A percentile compares a stretch with the other conserved stretches of the same genome.
These are phyloP conservation scores for Leucozona laternaria DNA, from an alignment of 2,888 invertebrate genomes.

Conservation along the genomic window DNA sequence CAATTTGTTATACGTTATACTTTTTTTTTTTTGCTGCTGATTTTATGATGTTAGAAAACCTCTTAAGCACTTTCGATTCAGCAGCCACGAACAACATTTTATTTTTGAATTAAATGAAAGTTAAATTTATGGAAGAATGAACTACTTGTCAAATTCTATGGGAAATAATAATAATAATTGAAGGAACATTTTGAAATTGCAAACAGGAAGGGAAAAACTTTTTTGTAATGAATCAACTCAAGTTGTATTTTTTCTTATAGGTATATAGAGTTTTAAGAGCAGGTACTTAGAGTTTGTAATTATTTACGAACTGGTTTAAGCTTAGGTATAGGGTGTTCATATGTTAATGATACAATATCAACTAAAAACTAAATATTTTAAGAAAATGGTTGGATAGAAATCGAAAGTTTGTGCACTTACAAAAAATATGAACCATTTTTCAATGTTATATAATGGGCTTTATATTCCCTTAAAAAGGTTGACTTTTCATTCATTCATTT, in stretches of 20 bases:
- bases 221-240: not conserved
- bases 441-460: no score
- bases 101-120: conserved; percentile 34
- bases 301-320: not conserved
- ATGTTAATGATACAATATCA: no score
- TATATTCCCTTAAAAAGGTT: no score
- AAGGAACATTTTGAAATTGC: not conserved
- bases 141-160: conserved; percentile 23
- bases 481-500: no score
- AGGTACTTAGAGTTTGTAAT: not conserved
- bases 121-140: conserved; percentile 20
- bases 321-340: not conserved
- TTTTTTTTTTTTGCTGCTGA: not conserved
- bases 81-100: conserved; percentile 19
- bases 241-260: not conserved
- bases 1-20: conserved; percentile 22
- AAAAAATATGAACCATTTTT: no score
- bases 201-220: not conserved
- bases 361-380: no score
- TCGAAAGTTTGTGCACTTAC: no score
- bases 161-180: not conserved
- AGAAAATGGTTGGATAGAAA: no score
- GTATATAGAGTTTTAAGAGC: not conserved
- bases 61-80: conserved; percentile 32
- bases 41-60: conserved; percentile 22